Percentiles rank a stretch among this genome's conserved stretches.
These are phyloP conservation scores for Yoshiicerus persimilis DNA, from an alignment of 1,140 invertebrate genomes.

Conservation along the genomic window DNA sequence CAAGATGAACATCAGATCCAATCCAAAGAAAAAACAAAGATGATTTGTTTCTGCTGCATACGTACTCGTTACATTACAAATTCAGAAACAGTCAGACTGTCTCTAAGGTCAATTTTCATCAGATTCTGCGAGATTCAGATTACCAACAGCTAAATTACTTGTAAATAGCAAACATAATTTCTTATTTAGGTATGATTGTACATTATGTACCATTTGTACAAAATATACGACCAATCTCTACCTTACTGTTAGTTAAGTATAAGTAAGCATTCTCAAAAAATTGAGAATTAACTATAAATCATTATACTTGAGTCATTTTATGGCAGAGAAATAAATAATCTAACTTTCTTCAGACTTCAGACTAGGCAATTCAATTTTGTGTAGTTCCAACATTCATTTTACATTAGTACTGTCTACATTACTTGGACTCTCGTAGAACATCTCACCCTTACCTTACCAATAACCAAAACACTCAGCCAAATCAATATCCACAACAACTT, in stretches of 20 bases:
- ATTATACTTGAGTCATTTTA: not conserved
- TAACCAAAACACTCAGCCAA: not conserved
- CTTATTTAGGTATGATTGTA: not conserved
- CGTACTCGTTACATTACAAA: not conserved
- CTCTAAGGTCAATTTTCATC: constrained; percentile 7
- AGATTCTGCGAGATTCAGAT: not conserved
- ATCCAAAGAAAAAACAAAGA: not conserved
- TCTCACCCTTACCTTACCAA: not conserved
- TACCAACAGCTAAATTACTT: not conserved
- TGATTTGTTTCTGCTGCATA: not conserved
- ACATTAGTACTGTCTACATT: not conserved
- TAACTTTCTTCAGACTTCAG: not conserved
- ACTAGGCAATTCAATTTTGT: not conserved
- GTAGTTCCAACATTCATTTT: not conserved
- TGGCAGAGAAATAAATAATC: not conserved
- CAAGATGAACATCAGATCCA: not conserved
- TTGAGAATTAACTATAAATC: not conserved
- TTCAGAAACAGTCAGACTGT: not conserved
- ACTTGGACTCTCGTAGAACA: not conserved
- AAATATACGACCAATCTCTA: too few species aligned
- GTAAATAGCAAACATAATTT: not conserved
- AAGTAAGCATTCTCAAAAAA: not conserved
- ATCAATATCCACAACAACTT: constrained; percentile 32
- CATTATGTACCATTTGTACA: not conserved
- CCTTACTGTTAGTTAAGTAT: too few species aligned